Conservation (phyloP, 1,140 invertebrate species). For the Parasteatoda tepidariorum region DNA sequence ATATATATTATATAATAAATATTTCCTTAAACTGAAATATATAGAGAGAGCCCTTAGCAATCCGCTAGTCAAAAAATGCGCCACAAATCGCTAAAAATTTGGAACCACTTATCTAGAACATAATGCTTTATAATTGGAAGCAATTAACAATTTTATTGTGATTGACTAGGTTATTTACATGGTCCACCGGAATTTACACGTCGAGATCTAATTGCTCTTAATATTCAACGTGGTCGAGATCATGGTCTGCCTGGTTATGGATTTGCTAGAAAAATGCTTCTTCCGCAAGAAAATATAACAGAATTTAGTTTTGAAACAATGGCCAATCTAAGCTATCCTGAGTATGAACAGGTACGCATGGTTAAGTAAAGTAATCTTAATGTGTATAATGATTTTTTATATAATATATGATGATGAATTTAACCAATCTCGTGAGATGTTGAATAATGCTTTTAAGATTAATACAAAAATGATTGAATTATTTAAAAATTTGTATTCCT, state of each 20-base stretch:
- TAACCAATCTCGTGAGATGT: too few species aligned
- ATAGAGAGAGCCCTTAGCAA: too few species aligned
- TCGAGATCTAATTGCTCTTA: conserved; percentile 76
- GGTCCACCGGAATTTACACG: conserved; percentile 79
- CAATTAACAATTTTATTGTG: not conserved
- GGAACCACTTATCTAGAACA: too few species aligned
- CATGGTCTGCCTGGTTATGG: conserved; percentile 79
- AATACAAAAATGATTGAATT: too few species aligned
- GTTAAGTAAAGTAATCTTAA: not conserved
- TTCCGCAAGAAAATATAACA: conserved; percentile 62
- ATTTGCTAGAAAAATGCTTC: conserved; percentile 72
- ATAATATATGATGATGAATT: too few species aligned
- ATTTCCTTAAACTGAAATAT: too few species aligned
- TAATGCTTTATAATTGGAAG: not conserved
- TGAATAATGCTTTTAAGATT: too few species aligned
- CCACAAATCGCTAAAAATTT: too few species aligned
- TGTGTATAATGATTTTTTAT: too few species aligned
- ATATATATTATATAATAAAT: too few species aligned
- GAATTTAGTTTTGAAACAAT: conserved; percentile 66
- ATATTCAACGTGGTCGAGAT: conserved; percentile 77
- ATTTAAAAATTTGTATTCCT: too few species aligned
- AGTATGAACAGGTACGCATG: conserved; percentile 8
- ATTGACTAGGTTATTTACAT: conserved; percentile 72
- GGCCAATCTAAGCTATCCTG: conserved; percentile 65
- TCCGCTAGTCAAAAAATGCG: too few species aligned